Conservation (phyloP, 1,140 invertebrate genomes). For the Scylla paramamosain region DNA sequence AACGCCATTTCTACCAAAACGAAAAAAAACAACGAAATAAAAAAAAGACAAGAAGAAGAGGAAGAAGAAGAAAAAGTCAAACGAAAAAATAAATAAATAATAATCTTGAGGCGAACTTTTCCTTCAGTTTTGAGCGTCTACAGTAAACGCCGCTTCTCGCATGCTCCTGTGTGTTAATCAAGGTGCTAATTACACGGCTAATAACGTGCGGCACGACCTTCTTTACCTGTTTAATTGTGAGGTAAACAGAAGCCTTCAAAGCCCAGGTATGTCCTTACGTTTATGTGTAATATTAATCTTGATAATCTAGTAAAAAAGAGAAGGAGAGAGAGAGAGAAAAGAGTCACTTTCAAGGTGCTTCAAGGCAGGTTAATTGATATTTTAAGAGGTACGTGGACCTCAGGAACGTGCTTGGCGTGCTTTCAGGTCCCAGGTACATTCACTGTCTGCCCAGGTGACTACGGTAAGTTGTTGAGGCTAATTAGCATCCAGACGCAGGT, state of each 20-base stretch:
- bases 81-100: no score
- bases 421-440: neutral
- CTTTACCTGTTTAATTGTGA: slow-evolving; percentile 14
- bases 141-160: neutral
- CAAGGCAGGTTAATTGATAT: neutral
- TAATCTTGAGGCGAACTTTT: no score
- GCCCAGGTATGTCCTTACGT: neutral
- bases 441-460: neutral
- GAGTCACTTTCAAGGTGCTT: neutral
- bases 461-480: neutral
- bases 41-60: no score
- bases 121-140: neutral
- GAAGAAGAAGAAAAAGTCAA: no score
- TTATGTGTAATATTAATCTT: slow-evolving; percentile 6
- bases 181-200: neutral
- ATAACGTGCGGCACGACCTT: neutral
- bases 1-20: neutral
- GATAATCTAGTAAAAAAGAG: neutral
- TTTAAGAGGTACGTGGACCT: neutral
- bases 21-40: no score
- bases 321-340: neutral
- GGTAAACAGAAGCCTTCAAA: neutral
- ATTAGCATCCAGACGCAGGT: neutral
- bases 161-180: neutral
- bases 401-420: neutral